A percentile compares a stretch with the other conserved stretches of the same genome.
Conservation (phyloP, 2,797 vertebrate genomes). For the Phataginus tetradactyla region DNA sequence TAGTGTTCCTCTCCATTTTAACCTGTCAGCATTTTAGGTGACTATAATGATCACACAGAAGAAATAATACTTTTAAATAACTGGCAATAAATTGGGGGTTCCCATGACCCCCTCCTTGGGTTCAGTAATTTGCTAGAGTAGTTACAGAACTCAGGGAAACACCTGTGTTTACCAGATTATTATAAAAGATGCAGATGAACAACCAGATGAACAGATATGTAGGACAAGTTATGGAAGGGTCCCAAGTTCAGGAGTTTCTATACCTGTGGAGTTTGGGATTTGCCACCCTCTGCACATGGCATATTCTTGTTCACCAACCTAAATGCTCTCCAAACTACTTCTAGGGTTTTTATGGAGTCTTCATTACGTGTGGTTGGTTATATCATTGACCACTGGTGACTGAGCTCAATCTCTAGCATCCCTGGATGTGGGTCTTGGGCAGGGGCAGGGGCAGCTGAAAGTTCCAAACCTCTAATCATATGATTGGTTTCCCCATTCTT, state of each 20-base stretch:
- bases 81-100: background rate
- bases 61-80: background rate
- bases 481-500: background rate
- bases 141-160: background rate
- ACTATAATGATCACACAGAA: background rate
- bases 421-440: too few species aligned
- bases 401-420: background rate
- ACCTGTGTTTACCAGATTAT: background rate
- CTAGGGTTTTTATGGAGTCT: background rate
- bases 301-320: too few species aligned
- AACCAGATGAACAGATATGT: background rate
- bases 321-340: too few species aligned
- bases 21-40: background rate
- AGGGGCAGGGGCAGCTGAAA: background rate
- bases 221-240: background rate
- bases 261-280: background rate
- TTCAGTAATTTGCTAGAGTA: background rate
- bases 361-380: background rate
- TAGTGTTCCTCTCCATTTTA: background rate
- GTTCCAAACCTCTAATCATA: background rate
- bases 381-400: background rate
- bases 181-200: background rate
- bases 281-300: too few species aligned
- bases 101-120: background rate
- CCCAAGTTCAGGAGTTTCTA: background rate